A percentile compares a stretch with the other conserved stretches of the same genome.
Evolutionary conservation across 2,888 invertebrate species (phyloP).

Genomic region (Drosophila dives): DNA sequence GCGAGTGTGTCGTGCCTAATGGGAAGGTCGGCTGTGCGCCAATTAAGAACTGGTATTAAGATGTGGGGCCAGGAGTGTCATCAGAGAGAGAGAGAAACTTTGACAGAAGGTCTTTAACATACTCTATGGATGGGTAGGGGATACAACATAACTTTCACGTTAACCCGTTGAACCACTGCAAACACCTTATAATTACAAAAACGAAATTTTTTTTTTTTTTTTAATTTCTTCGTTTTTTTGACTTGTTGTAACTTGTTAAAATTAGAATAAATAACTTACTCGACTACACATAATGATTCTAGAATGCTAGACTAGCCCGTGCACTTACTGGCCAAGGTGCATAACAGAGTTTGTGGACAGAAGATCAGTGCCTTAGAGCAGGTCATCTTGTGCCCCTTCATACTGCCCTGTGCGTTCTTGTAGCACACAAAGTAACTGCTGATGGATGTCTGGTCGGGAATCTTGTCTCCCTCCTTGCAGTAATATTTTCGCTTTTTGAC

Average conservation of each 20-base stretch:
- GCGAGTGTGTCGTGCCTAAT: slow-evolving; percentile 20
- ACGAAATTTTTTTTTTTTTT: slow-evolving; percentile 1
- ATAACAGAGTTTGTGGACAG: slow-evolving; percentile 85
- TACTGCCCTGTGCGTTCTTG: slow-evolving; percentile 81
- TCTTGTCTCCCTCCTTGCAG: slow-evolving; percentile 85
- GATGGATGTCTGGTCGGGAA: slow-evolving; percentile 85
- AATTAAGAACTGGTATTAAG: slow-evolving; percentile 44
- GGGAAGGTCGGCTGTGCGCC: slow-evolving; percentile 60
- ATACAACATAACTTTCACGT: slow-evolving; percentile 49
- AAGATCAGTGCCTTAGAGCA: slow-evolving; percentile 85
- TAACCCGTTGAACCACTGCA: slow-evolving; percentile 19
- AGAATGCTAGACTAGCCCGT: slow-evolving; percentile 48
- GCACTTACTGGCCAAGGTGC: slow-evolving; percentile 84
- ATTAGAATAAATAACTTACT: slow-evolving; percentile 72
- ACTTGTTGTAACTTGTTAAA: slow-evolving; percentile 30
- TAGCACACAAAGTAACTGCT: slow-evolving; percentile 86
- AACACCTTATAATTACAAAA: slow-evolving; percentile 12
- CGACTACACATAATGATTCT: slow-evolving; percentile 19
- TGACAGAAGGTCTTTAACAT: slow-evolving; percentile 61
- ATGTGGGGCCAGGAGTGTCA: background rate
- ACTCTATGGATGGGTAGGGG: slow-evolving; percentile 32
- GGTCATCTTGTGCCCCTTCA: slow-evolving; percentile 85
- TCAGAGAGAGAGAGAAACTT: slow-evolving; percentile 64
- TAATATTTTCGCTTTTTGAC: slow-evolving; percentile 83
- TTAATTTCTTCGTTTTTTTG: background rate